Evolutionary conservation across 2,888 invertebrate species (phyloP), one percentile per base, ranked within the genome.

Genomic region (Andrena haemorrhoa): DNA sequence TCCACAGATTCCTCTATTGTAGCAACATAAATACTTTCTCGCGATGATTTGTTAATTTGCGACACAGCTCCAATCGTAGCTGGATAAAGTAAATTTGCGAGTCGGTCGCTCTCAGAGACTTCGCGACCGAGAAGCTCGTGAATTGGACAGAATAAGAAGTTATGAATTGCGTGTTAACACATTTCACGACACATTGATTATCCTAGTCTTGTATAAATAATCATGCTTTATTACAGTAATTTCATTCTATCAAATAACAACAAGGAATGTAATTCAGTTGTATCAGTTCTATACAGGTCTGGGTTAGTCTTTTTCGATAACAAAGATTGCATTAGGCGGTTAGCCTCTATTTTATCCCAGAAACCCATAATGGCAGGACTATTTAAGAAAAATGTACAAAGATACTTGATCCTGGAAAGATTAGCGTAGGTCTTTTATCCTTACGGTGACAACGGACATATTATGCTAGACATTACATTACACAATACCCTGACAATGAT

Each of bases 201-300:
- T 66, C 35, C 68, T 84, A 82, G 64, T 33, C 58, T 70, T 61
- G 41, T 88, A 84, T 61, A 88, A 86, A 80, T 85, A 83, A 85
- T 81, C 68, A 83, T 81, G 68, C 29, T 85, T 86, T 73, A 76
- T 78, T 87, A 86, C 51, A 79, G 35, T 31, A 68, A 75, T 64
- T 68, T 61, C 61, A 76, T 71, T 84, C 69, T 86, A 85, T 81
- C 51, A 51, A 51, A 79, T 61, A 75, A 81, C 69, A 81, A 84
- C 66, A 56, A 79, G 87, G 87, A 88, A 88, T 88, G 88, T 81
- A 86, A 75, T 82, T 81, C 65, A 75, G 65, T 80, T 78, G 61
- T 73, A 72, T 88, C 85, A 87, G 83, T 88, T 88, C 83, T 88
- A 88, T 86, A 88, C 70, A 88, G 81, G 79, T 82, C 79, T 85